Percentiles rank a stretch among this genome's conserved stretches.
Evolutionary conservation across 2,113 vertebrate genomes (phyloP).

Genomic region (Albula goreensis): DNA sequence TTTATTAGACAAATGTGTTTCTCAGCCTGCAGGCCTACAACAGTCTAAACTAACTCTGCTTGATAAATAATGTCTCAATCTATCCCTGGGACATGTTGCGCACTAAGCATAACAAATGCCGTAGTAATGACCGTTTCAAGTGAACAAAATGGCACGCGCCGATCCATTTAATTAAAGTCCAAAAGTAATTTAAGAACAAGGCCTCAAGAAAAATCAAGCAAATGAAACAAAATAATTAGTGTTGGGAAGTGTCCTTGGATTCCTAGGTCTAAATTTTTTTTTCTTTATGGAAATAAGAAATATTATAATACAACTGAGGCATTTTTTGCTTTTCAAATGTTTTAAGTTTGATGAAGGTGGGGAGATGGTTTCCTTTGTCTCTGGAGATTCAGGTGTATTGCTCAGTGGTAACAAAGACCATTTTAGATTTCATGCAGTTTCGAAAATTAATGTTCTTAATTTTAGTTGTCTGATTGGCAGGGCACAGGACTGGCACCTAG

Average conservation of each 20-base stretch:
- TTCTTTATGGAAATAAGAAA: not conserved
- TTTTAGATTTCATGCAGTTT: too few relatives aligned
- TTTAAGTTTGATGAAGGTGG: not conserved
- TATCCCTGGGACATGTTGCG: not conserved
- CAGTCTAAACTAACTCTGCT: not conserved
- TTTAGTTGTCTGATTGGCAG: too few relatives aligned
- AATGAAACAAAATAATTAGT: constrained; percentile 26
- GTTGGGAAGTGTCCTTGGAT: not conserved
- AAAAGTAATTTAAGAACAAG: constrained; percentile 15
- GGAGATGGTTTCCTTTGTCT: not conserved
- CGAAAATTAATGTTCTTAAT: too few relatives aligned
- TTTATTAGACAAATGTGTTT: constrained; percentile 22
- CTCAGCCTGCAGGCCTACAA: not conserved
- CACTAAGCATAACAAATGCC: not conserved
- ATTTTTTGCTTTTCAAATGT: not conserved
- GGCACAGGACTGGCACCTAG: too few relatives aligned
- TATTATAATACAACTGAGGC: not conserved
- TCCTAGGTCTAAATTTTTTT: not conserved
- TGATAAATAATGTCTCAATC: constrained; percentile 5
- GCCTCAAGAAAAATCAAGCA: not conserved
- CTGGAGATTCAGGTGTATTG: not conserved
- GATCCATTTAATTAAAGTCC: constrained; percentile 10
- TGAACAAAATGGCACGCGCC: constrained; percentile 12
- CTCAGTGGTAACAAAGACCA: too few relatives aligned
- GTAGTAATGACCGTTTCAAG: not conserved